Evolutionary conservation across 2,888 invertebrate species (phyloP).

Genomic region (Caenorhabditis macrosperma): DNA sequence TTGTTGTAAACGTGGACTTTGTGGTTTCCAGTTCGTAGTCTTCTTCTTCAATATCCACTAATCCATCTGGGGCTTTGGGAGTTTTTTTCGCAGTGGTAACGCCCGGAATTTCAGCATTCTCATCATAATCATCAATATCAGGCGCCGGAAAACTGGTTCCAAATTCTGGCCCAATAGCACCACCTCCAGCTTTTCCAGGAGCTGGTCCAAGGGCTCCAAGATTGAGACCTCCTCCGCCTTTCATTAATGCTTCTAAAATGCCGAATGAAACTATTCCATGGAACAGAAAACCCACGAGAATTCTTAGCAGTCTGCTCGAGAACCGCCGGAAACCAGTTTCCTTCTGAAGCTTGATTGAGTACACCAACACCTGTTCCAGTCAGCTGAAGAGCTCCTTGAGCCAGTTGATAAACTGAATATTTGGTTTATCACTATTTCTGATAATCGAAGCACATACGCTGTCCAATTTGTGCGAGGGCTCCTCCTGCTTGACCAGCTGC

Average conservation of each 20-base stretch:
- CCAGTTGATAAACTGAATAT: conserved; percentile 76
- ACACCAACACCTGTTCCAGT: conserved; percentile 78
- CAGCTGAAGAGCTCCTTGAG: conserved; percentile 76
- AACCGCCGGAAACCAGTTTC: conserved; percentile 77
- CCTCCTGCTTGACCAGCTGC: conserved; percentile 71
- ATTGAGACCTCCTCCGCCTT: conserved; percentile 49
- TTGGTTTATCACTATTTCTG: background rate
- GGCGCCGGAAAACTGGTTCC: conserved; percentile 70
- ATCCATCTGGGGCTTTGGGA: conserved; percentile 56
- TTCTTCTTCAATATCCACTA: conserved; percentile 53
- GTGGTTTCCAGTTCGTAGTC: conserved; percentile 51
- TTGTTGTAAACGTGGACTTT: background rate
- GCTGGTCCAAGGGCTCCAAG: conserved; percentile 59
- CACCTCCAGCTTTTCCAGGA: conserved; percentile 35
- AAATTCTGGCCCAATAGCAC: conserved; percentile 64
- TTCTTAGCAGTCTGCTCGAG: conserved; percentile 70
- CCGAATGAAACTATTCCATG: background rate
- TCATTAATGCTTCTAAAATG: conserved; percentile 52
- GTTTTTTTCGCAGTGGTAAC: conserved; percentile 38
- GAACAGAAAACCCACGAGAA: conserved; percentile 53
- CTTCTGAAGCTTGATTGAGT: conserved; percentile 77
- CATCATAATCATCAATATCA: conserved; percentile 65
- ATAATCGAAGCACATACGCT: conserved; percentile 58
- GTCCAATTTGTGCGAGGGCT: conserved; percentile 73
- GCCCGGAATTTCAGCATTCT: conserved; percentile 53